These are phyloP conservation scores for Arizona elegans DNA, from an alignment of 2,113 vertebrate genomes.

Conservation along the genomic window DNA sequence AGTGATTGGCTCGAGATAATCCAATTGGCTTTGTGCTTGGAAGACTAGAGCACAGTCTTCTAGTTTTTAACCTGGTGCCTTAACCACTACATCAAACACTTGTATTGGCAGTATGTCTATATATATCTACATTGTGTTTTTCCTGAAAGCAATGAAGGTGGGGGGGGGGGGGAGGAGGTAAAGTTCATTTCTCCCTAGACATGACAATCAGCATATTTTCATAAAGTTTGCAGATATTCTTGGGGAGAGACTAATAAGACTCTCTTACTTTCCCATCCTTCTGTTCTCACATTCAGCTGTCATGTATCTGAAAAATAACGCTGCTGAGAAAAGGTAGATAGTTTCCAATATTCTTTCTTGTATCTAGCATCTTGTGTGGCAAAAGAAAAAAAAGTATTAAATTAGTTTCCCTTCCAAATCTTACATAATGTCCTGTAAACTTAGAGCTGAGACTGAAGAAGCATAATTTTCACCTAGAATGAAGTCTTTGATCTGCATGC, in stretches of 20 bases:
- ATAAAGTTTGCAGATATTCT: background rate
- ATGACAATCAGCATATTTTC: background rate
- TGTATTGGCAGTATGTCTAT: background rate
- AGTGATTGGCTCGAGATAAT: background rate
- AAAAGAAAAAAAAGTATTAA: background rate
- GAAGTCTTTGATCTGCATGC: slow-evolving; percentile 22
- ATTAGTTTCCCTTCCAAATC: background rate
- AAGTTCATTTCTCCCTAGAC: background rate
- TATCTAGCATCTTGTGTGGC: background rate
- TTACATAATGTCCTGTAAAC: background rate
- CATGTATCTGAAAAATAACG: background rate
- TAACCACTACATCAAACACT: background rate
- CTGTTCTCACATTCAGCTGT: background rate
- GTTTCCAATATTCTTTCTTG: background rate
- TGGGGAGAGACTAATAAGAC: background rate
- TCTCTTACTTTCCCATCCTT: background rate
- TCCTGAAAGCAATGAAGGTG: background rate
- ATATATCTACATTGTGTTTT: background rate
- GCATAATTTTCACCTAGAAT: background rate
- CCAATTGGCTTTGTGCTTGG: background rate
- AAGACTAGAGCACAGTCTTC: background rate
- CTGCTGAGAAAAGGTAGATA: background rate
- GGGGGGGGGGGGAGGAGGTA: background rate
- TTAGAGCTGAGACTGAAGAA: background rate
- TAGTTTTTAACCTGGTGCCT: background rate